phyloP scores from a whole-genome alignment of 2,797 vertebrate genomes.

The Eptatretus atami region DNA sequence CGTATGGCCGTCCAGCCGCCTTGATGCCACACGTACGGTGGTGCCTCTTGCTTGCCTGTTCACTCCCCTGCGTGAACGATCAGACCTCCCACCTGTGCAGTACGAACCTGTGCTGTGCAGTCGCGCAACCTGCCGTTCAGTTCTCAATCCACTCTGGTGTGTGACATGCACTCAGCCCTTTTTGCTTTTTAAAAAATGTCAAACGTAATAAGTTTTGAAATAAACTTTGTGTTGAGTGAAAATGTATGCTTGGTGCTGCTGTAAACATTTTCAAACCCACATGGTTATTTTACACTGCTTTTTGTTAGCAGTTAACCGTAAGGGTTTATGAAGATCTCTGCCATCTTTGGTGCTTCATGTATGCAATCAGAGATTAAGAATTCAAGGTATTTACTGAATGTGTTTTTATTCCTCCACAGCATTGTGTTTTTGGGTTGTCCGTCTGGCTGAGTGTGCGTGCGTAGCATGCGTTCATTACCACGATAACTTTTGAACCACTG shows the following conservation, averaged over 20 bases:
- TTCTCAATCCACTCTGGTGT: slow-evolving; percentile 91
- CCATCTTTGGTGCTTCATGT: too few relatives aligned
- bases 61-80: slow-evolving; percentile 59
- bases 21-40: slow-evolving; percentile 70
- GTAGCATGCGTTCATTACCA: too few relatives aligned
- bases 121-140: slow-evolving; percentile 55
- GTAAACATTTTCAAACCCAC: too few relatives aligned
- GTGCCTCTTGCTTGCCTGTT: slow-evolving; percentile 73
- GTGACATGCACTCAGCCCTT: neutral
- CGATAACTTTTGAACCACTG: too few relatives aligned
- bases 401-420: too few relatives aligned
- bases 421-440: too few relatives aligned
- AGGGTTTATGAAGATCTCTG: too few relatives aligned
- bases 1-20: slow-evolving; percentile 72
- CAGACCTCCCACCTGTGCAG: slow-evolving; percentile 56
- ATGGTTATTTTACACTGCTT: too few relatives aligned
- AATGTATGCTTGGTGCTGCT: neutral
- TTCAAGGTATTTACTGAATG: too few relatives aligned
- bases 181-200: slow-evolving; percentile 11
- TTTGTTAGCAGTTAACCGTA: too few relatives aligned
- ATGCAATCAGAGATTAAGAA: too few relatives aligned
- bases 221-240: slow-evolving; percentile 6
- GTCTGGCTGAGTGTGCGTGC: too few relatives aligned
- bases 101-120: slow-evolving; percentile 84
- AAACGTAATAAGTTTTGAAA: slow-evolving; percentile 7